Percentiles rank a stretch among this genome's conserved stretches.
phyloP scores from a whole-genome alignment of 2,888 invertebrate genomes.

The Epirrita christyi region DNA sequence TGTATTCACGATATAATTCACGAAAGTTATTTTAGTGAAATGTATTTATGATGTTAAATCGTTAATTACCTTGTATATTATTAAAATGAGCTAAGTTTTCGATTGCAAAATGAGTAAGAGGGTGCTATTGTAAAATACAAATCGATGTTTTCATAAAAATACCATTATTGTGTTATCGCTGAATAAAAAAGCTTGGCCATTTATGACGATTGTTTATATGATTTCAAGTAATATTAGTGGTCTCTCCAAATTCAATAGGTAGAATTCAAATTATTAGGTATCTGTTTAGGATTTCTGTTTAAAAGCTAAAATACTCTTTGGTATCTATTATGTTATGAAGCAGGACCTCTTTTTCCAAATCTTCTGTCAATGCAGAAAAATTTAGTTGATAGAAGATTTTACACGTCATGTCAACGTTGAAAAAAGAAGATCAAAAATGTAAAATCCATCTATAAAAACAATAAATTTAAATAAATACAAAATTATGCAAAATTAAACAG shows the following conservation, averaged over 20 bases:
- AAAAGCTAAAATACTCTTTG: conserved; percentile 7
- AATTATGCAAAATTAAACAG: conserved; percentile 42
- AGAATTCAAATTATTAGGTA: neutral
- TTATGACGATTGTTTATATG: conserved; percentile 19
- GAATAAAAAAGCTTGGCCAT: conserved; percentile 48
- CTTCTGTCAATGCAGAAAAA: conserved; percentile 24
- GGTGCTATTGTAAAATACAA: conserved; percentile 18
- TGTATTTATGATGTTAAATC: too few relatives aligned
- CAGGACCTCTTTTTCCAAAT: conserved; percentile 9
- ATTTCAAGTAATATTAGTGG: conserved; percentile 4
- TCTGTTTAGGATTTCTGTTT: too few relatives aligned
- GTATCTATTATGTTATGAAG: neutral
- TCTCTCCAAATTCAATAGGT: neutral
- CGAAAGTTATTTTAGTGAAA: too few relatives aligned
- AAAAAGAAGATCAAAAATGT: conserved; percentile 72
- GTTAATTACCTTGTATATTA: too few relatives aligned
- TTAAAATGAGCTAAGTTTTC: too few relatives aligned
- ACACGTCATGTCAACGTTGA: conserved; percentile 60
- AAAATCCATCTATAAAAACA: conserved; percentile 54
- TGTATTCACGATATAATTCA: too few relatives aligned
- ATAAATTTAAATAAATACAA: conserved; percentile 43
- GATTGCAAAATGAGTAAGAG: too few relatives aligned
- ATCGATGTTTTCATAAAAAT: conserved; percentile 14
- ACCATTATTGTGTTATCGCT: conserved; percentile 39
- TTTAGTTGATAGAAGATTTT: conserved; percentile 45